phyloP scores from a whole-genome alignment of 1,140 invertebrate genomes.

The Hycleus phaleratus region DNA sequence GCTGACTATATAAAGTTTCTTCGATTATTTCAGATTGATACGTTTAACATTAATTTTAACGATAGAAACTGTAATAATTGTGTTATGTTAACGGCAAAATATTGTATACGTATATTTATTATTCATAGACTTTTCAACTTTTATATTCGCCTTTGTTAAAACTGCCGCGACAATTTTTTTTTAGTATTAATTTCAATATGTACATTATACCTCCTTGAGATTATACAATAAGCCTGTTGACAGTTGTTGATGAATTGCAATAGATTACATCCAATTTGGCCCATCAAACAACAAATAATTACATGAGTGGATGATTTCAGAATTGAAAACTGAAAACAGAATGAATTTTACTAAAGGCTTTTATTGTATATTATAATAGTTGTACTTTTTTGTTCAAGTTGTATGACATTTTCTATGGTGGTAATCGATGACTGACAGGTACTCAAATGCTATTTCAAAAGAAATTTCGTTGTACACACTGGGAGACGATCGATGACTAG shows the following conservation, averaged over 20 bases:
- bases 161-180: neutral
- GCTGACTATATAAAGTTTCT: too few species aligned
- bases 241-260: conserved; percentile 26
- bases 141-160: too few species aligned
- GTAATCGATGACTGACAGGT: conserved; percentile 24
- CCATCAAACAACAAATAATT: conserved; percentile 25
- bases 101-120: too few species aligned
- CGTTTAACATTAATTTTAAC: too few species aligned
- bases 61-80: too few species aligned
- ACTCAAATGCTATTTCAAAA: conserved; percentile 16
- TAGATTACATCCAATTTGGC: conserved; percentile 24
- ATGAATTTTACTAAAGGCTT: conserved; percentile 18
- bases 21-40: too few species aligned
- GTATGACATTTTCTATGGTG: conserved; percentile 20
- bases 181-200: conserved; percentile 1
- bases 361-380: too few species aligned
- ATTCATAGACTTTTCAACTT: too few species aligned
- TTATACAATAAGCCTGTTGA: conserved; percentile 19
- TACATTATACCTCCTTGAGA: conserved; percentile 22
- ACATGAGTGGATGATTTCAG: conserved; percentile 21
- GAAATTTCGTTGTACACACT: neutral
- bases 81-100: too few species aligned
- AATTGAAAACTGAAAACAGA: conserved; percentile 21
- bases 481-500: too few species aligned
- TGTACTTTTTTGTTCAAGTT: neutral